Percentiles rank a stretch among this genome's conserved stretches.
Conservation (phyloP, 2,113 vertebrate genomes). For the Meles meles region DNA sequence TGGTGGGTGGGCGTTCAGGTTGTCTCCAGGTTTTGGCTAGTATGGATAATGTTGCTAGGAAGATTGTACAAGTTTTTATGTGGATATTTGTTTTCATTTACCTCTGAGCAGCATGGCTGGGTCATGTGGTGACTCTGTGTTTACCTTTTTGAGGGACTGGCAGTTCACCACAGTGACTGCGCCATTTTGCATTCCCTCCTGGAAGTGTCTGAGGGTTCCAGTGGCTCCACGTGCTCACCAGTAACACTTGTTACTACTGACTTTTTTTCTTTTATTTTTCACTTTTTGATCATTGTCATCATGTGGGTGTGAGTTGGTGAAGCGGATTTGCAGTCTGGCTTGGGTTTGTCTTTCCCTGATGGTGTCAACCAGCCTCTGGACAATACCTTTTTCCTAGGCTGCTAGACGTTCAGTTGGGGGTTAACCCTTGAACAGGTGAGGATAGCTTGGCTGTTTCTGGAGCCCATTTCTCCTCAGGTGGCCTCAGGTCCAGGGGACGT, state of each 20-base stretch:
- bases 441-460: not conserved
- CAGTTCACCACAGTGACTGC: not conserved
- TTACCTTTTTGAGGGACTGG: not conserved
- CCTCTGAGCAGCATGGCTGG: not conserved
- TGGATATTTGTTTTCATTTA: not conserved
- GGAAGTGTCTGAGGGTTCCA: accelerated
- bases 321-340: not conserved
- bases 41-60: not conserved
- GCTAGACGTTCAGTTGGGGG: not conserved
- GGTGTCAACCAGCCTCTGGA: not conserved
- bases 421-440: not conserved
- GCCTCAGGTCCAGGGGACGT: accelerated
- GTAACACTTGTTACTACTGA: not conserved
- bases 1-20: not conserved
- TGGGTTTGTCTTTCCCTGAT: not conserved
- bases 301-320: not conserved
- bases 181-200: not conserved
- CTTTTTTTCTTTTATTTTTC: not conserved
- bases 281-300: not conserved
- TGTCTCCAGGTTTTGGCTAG: not conserved
- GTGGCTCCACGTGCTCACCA: not conserved
- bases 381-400: not conserved
- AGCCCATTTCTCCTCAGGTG: not conserved
- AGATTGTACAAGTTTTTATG: not conserved
- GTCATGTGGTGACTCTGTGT: not conserved